These are phyloP conservation scores for Drepana falcataria DNA, from an alignment of 2,888 invertebrate genomes.

Conservation along the genomic window DNA sequence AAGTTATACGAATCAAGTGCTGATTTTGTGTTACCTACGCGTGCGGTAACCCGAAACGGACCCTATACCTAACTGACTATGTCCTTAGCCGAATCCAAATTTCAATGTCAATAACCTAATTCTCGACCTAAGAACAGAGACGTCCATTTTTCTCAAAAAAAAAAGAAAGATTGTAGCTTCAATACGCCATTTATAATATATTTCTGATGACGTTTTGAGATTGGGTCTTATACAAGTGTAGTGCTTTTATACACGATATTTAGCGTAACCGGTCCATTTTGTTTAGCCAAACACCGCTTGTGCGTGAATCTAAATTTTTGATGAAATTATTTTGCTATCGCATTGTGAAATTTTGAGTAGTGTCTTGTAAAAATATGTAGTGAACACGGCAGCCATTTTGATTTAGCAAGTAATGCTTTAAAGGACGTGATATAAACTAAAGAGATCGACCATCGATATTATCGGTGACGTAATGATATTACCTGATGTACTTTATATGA, in stretches of 20 bases:
- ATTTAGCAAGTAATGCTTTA: constrained; percentile 46
- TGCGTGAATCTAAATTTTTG: constrained; percentile 58
- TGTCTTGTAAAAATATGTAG: constrained; percentile 47
- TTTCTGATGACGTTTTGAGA: constrained; percentile 71
- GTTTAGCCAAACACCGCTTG: constrained; percentile 75
- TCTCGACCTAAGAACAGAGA: constrained; percentile 75
- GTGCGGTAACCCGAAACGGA: constrained; percentile 23
- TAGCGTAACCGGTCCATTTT: constrained; percentile 77
- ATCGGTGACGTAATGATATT: constrained; percentile 20
- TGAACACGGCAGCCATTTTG: constrained; percentile 42
- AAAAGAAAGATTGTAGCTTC: constrained; percentile 70
- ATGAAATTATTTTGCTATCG: constrained; percentile 71
- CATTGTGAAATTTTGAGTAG: constrained; percentile 55
- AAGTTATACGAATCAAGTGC: constrained; percentile 29
- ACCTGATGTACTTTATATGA: constrained; percentile 51
- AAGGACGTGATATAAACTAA: constrained; percentile 52
- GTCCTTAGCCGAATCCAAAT: constrained; percentile 63
- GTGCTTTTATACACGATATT: constrained; percentile 75
- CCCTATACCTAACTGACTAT: constrained; percentile 30
- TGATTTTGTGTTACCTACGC: constrained; percentile 22
- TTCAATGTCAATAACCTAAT: constrained; percentile 63
- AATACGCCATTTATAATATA: constrained; percentile 72
- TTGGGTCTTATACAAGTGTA: constrained; percentile 74
- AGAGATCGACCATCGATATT: constrained; percentile 29
- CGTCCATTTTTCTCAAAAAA: constrained; percentile 78